Evolutionary conservation across 2,113 vertebrate genomes (phyloP).

Genomic region (Ranitomeya imitator): DNA sequence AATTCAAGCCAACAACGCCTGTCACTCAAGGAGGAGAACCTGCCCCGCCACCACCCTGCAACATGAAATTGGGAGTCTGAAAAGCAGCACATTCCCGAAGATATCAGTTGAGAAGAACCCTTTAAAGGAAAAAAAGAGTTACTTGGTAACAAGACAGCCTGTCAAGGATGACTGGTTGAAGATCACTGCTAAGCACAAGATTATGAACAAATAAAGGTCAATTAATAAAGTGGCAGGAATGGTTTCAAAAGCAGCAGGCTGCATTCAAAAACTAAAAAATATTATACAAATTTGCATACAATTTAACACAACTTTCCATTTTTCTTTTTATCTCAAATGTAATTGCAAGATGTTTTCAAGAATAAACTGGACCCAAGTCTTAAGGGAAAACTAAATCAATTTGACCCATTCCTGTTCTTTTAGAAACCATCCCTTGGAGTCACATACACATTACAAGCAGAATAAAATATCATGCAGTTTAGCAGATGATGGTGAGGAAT

Average conservation of each 20-base stretch:
- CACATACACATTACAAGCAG: neutral
- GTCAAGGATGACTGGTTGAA: neutral
- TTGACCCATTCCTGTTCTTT: neutral
- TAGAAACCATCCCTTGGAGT: neutral
- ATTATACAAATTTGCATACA: neutral
- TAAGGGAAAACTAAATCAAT: neutral
- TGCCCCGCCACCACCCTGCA: too few species aligned
- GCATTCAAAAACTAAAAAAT: neutral
- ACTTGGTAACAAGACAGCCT: neutral
- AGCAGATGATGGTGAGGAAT: neutral
- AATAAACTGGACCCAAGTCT: neutral
- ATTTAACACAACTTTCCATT: neutral
- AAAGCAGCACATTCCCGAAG: too few species aligned
- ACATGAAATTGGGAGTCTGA: too few species aligned
- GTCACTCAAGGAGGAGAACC: too few species aligned
- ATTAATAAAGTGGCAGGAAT: neutral
- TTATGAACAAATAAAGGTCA: neutral
- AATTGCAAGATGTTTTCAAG: neutral
- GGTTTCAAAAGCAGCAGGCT: neutral
- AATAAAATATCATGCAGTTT: neutral
- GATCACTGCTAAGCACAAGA: neutral
- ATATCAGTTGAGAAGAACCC: too few species aligned
- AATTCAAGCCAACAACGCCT: too few species aligned
- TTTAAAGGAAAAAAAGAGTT: neutral
- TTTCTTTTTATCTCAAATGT: neutral